Conservation (phyloP, 2,113 vertebrate species). For the Hippocampus comes region DNA sequence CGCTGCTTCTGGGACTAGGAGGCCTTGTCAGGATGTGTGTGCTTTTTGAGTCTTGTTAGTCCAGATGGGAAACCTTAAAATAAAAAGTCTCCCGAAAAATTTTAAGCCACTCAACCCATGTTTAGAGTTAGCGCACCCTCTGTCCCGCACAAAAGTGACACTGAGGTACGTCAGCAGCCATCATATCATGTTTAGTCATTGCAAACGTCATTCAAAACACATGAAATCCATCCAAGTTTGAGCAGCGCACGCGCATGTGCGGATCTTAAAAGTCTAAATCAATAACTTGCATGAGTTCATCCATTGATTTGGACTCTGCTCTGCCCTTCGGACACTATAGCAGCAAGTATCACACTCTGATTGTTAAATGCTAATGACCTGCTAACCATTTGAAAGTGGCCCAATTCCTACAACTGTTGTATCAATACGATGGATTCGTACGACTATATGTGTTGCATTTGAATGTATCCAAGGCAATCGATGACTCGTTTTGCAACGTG, state of each 20-base stretch:
- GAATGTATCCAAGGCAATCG: constrained; percentile 51
- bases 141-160: background rate
- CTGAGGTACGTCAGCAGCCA: background rate
- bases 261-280: constrained; percentile 32
- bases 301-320: constrained; percentile 43
- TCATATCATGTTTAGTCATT: background rate
- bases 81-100: background rate
- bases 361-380: constrained; percentile 52
- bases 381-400: constrained; percentile 43
- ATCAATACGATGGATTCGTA: constrained; percentile 58
- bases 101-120: background rate
- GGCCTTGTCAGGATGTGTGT: constrained; percentile 24
- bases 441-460: constrained; percentile 35
- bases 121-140: background rate
- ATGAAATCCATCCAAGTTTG: background rate
- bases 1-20: constrained; percentile 17
- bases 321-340: constrained; percentile 16
- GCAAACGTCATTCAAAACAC: background rate
- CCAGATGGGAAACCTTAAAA: constrained; percentile 19
- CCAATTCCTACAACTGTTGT: constrained; percentile 59
- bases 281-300: constrained; percentile 35
- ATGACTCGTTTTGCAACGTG: constrained; percentile 34
- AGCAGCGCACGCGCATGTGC: too few species aligned
- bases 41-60: constrained; percentile 14
- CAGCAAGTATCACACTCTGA: constrained; percentile 27